Base-by-base conservation (phyloP, 2,797 vertebrate species). In the Coregonus ussuriensis region DNA sequence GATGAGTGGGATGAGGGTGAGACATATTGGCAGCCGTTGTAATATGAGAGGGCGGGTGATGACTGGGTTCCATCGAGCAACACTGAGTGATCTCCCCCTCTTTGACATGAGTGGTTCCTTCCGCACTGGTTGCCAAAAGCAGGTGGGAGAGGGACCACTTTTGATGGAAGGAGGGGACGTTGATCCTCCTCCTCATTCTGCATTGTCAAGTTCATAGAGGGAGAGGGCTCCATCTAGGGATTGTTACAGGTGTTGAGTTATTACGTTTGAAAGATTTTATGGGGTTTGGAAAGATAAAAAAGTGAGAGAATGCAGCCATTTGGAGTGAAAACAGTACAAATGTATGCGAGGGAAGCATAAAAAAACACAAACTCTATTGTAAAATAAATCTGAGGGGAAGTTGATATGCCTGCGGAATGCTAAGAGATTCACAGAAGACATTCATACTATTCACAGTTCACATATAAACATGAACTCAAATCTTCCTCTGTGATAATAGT, bases 51-150 rank as follows among this genome's bases (percentile, higher is more conserved):
- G 65, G 90, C 85, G 72, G 91, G 86, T 85, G 88, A 76, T 78
- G 87, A 89, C 81, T 89, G 91, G 53, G 89, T 88, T 33, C 91
- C 71, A 84, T 93, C 91, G 81, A 89, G 78, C 91, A 91, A 93
- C 54, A 88, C 84, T 0, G 86, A 47, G 72, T 76, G 88, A 29
- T 91, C 87, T 0, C 66, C 29, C 0, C 79, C 16, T 0, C 74
- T 47, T 1, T 88, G 90, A 76, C 88, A 59, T 0, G 78, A 77
- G 78, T 83, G 92, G 79, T 92, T 91, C 2, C 90, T 88, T 59
- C 91, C 91, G 11, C 91, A 92, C 37, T 91, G 89, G 0, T 89
- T 84, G 1, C 88, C n/a, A 77, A 87, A 90, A 69, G 84, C n/a
- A 80, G 85, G 91, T 72, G 82, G 63, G 3, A 77, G 89, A 21